Base-by-base conservation (phyloP, 2,113 vertebrate species). In the Gymnarchus niloticus region DNA sequence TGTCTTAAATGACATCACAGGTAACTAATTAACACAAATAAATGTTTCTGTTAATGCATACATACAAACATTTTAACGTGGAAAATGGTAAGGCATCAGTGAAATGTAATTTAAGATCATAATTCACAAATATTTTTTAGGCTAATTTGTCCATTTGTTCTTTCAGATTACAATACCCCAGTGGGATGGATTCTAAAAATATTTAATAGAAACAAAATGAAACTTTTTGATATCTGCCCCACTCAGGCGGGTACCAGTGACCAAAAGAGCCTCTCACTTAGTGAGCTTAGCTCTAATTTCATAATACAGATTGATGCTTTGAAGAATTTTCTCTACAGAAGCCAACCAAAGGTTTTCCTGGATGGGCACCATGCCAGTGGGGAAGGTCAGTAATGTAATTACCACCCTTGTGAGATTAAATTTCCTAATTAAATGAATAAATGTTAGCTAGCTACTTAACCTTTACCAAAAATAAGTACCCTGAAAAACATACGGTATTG, bases 1-100 rank as follows among this genome's bases (percentile, higher is more conserved):
- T 81, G 78, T 86, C 78, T 51, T 86, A 59, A 86, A 86, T 86
- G 85, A 86, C 25, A 44, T 57, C 14, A 28, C 21, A 86, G 85
- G 85, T 86, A 86, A 51, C 17, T 14, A 1, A n/a, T 10, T 14
- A 52, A n/a, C 6, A 19, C 1, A 2, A 19, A 9, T 25, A 23
- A 3, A 51, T 21, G 25, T 65, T 52, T 52, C 5, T 33, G n/a
- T 81, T 81, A 8, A 33, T n/a, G 14, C 28, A 23, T 19, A 41
- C 14, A 46, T 51, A 51, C 41, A 21, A 49, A 80, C 17, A 48
- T 56, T 44, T 59, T 57, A 48, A n/a, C n/a, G 19, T 84, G 44
- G 41, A 77, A 41, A 77, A 77, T 23, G 73, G 12, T 19, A 77
- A 8, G 6, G 37, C 48, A 1, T 48, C 77, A n/a, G 21, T 48